phyloP scores from a whole-genome alignment of 35 echinoderm and acorn worm genomes.

The Chiridota heheva region DNA sequence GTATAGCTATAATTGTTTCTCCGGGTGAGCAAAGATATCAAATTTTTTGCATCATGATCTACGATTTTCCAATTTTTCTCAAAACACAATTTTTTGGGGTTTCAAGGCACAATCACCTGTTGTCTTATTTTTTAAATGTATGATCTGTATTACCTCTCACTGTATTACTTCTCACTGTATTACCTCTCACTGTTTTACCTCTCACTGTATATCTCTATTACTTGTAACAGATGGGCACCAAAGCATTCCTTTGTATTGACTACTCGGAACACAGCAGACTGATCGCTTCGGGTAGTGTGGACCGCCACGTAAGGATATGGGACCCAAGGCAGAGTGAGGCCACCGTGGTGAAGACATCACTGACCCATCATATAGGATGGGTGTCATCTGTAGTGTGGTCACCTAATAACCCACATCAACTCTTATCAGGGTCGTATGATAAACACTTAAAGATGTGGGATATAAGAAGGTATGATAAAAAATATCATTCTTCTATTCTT shows the following conservation, averaged over 20 bases:
- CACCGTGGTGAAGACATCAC: conserved; percentile 75
- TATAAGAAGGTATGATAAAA: conserved; percentile 76
- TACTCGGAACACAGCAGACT: conserved; percentile 63
- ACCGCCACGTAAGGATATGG: conserved; percentile 92
- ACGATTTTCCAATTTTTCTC: too few species aligned
- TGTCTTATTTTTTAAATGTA: not conserved
- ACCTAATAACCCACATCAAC: conserved; percentile 73
- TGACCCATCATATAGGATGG: conserved; percentile 89
- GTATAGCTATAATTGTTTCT: too few species aligned
- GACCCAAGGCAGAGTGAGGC: conserved; percentile 78
- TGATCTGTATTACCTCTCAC: not conserved
- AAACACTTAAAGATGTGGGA: conserved; percentile 96
- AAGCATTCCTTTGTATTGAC: conserved; percentile 75
- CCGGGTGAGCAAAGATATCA: too few species aligned
- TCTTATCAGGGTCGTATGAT: conserved; percentile 94
- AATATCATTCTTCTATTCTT: not conserved
- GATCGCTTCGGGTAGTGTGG: conserved; percentile 86
- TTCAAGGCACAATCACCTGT: too few species aligned
- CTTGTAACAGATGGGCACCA: conserved; percentile 83
- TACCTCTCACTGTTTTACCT: too few species aligned
- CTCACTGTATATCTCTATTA: not conserved
- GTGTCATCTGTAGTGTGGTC: conserved; percentile 93
- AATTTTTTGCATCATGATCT: too few species aligned
- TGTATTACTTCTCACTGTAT: too few species aligned
- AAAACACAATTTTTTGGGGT: too few species aligned